These are phyloP conservation scores for Heterotis niloticus DNA, from an alignment of 2,113 vertebrate species.

Conservation along the genomic window DNA sequence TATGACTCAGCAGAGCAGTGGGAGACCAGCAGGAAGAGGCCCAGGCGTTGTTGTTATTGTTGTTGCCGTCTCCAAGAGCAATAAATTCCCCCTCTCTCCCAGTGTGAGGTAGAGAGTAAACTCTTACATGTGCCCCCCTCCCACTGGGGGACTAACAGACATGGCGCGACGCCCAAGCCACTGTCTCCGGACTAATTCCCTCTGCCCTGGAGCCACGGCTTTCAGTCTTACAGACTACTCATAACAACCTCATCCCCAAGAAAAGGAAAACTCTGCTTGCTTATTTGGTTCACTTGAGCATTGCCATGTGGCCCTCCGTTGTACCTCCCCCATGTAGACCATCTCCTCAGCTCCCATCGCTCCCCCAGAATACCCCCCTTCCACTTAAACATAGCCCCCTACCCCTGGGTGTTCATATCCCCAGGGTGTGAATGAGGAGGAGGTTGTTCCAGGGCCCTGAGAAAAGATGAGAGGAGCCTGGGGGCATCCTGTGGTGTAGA, in stretches of 20 bases:
- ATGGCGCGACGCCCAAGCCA: constrained; percentile 20
- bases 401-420: background rate
- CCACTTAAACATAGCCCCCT: too few species aligned
- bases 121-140: background rate
- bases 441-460: too few species aligned
- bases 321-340: background rate
- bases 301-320: background rate
- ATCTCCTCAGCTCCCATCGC: too few species aligned
- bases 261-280: constrained; percentile 18
- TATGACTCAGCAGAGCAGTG: background rate
- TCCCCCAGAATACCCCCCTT: too few species aligned
- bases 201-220: constrained; percentile 19
- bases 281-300: background rate
- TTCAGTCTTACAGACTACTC: constrained; percentile 40
- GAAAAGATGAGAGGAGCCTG: background rate
- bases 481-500: too few species aligned
- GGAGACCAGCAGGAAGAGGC: background rate
- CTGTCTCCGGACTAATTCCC: constrained; percentile 28
- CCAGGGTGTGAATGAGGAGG: background rate
- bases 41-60: background rate
- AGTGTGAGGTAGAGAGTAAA: constrained; percentile 5
- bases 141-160: background rate
- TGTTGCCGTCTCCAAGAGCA: constrained; percentile 25
- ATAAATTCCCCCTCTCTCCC: constrained; percentile 7
- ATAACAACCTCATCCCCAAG: background rate